Evolutionary conservation across 2,888 invertebrate genomes (phyloP), one percentile per base, ranked within the genome.

Genomic region (Gymnosoma rotundatum): DNA sequence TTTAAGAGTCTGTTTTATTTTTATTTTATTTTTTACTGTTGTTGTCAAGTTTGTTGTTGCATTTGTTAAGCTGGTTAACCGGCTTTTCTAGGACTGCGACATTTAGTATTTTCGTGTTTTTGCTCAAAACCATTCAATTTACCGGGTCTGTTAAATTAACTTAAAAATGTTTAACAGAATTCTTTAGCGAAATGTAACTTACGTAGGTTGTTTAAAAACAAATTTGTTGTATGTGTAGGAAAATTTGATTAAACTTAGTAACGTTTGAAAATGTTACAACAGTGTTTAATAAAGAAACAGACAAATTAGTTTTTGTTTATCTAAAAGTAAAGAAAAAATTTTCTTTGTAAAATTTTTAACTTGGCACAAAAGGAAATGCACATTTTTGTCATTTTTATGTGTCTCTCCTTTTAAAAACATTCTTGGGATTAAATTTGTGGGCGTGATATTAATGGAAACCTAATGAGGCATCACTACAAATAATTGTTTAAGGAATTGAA

Each of bases 1-100:
- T 73, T 73, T 64, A 18, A 60, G 18, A 73, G 25, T 7, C 12
- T 42, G 12, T n/a, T 45, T 42, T 54, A 58, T 38, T 60, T 60
- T 60, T 50, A n/a, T 50, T 16, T 38, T 50, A 6, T 60, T n/a
- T 78, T 36, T 78, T 78, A 25, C 52, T 70, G 36, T 54, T 63
- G n/a, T 50, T 52, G 25, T 52, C 12, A 52, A 18, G 45, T 18
- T 16, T 66, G 4, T 56, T 58, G 21, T 45, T 20, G 25, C 42
- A n/a, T 52, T 72, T 42, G 14, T 38, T 70, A 67, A 76, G 80
- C 76, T 67, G 76, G 76, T 58, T 80, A 83, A 80, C 73, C 83
- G 83, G 80, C 80, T 80, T 83, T 83, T 76, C 69, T 80, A 73
- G 72, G 66, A 20, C n/a, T 60, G 70, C 66, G 38, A 75, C 42